Evolutionary conservation across 1,140 invertebrate species (phyloP), one percentile per base, ranked within the genome.

Genomic region (Drosophila baimaii): DNA sequence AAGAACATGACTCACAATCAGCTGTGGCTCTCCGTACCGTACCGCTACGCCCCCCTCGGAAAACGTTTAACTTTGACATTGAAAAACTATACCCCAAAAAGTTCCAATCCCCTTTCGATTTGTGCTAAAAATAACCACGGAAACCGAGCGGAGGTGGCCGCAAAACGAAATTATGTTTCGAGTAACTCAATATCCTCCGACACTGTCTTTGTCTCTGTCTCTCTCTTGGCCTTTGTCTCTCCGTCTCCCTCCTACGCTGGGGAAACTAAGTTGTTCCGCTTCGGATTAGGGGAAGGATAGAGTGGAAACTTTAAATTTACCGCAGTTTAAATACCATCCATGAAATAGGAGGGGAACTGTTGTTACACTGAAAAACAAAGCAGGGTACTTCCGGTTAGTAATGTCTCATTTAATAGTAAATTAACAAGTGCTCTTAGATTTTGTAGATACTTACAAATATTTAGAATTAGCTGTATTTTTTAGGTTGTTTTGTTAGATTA

Each of bases 101-200:
- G 51, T 57, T 54, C 5, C 47, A 39, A 29, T 17, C 39, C 35
- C n/a, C 43, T 21, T 23, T 56, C 54, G 44, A 33, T 58, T 43
- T 47, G 61, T 35, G 62, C 70, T 78, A 79, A 88, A 88, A 81
- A 86, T 82, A 86, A 65, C 79, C 83, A 71, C 75, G 68, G 41
- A 62, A 81, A 79, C 68, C 64, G 58, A 84, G 54, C 21, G 1
- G 65, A 81, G 81, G 81, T 81, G 77, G 66, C 78, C 77, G 29
- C 83, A 86, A 72, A 88, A 86, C 75, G 70, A 79, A 86, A 88
- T 86, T 85, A 79, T 82, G 79, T 88, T 86, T 82, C 75, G 69
- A 88, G 83, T 86, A 89, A 89, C 76, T 73, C 64, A 86, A 86
- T 86, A 83, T 82, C 78, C 81, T 61, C 25, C 52, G 19, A 19